A percentile compares a stretch with the other conserved stretches of the same genome.
phyloP scores from a whole-genome alignment of 2,888 invertebrate genomes.

The Helleia helle region DNA sequence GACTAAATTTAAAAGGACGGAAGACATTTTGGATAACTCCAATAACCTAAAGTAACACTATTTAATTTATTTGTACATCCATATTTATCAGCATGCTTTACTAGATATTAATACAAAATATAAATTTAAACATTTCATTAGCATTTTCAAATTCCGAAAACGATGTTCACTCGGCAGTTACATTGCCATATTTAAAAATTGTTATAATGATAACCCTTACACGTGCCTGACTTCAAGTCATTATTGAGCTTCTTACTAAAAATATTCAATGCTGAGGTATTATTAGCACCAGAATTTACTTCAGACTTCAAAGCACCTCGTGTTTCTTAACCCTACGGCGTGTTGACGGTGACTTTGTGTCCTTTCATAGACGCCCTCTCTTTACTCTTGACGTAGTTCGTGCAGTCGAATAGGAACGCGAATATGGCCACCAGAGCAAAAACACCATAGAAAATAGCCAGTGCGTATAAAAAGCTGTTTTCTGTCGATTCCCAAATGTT shows the following conservation, averaged over 20 bases:
- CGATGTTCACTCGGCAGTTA: too few relatives aligned
- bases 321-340: too few relatives aligned
- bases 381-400: constrained; percentile 66
- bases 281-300: constrained; percentile 17
- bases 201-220: too few relatives aligned
- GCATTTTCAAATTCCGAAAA: too few relatives aligned
- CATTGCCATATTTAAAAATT: too few relatives aligned
- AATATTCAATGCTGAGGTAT: constrained; percentile 11
- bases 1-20: too few relatives aligned
- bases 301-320: constrained; percentile 11
- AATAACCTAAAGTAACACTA: too few relatives aligned
- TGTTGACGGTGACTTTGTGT: constrained; percentile 74
- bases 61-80: constrained; percentile 11
- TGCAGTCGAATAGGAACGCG: constrained; percentile 75
- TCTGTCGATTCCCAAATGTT: constrained; percentile 65
- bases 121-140: too few relatives aligned
- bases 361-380: constrained; percentile 62
- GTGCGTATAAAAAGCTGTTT: constrained; percentile 73
- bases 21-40: background rate
- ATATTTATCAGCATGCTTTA: constrained; percentile 6
- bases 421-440: constrained; percentile 76
- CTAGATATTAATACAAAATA: too few relatives aligned
- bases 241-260: background rate
- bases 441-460: constrained; percentile 75
- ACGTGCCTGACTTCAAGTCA: too few relatives aligned